These are phyloP conservation scores for Macroteleia sp. DNA, from an alignment of 2,888 invertebrate genomes.

Conservation along the genomic window DNA sequence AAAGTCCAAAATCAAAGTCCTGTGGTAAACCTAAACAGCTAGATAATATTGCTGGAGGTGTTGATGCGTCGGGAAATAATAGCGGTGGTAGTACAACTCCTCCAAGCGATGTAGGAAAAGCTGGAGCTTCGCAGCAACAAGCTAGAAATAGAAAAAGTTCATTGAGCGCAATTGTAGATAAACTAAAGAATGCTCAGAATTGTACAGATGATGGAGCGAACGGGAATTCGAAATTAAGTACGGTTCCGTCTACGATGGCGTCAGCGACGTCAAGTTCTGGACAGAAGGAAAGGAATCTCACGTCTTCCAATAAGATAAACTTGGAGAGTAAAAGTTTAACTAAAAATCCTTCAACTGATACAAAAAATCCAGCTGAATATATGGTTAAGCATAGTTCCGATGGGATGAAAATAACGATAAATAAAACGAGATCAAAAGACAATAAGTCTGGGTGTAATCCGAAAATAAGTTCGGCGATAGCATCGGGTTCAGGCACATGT, in stretches of 20 bases:
- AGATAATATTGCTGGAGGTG: constrained; percentile 85
- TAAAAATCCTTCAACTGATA: constrained; percentile 82
- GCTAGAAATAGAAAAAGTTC: constrained; percentile 89
- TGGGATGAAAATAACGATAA: constrained; percentile 95
- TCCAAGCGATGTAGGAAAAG: constrained; percentile 86
- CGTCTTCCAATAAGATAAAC: constrained; percentile 76
- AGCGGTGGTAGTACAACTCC: constrained; percentile 83
- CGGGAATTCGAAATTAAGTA: constrained; percentile 85
- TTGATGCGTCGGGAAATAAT: constrained; percentile 70
- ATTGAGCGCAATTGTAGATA: constrained; percentile 94
- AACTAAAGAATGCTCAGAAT: constrained; percentile 88
- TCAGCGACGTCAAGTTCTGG: constrained; percentile 63
- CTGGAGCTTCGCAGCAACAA: constrained; percentile 85
- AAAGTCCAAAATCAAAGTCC: constrained; percentile 88
- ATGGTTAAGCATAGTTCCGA: constrained; percentile 95
- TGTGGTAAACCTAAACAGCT: constrained; percentile 88
- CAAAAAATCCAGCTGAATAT: constrained; percentile 90
- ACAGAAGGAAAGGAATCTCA: constrained; percentile 75
- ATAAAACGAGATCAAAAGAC: constrained; percentile 92
- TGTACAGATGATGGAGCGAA: constrained; percentile 86
- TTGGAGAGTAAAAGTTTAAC: constrained; percentile 78
- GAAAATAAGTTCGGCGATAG: constrained; percentile 77
- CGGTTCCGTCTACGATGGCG: constrained; percentile 81
- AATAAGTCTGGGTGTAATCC: constrained; percentile 83
- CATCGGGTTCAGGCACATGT: constrained; percentile 56